Evolutionary conservation across 2,888 invertebrate species (phyloP).

Genomic region (Sycophila texana): DNA sequence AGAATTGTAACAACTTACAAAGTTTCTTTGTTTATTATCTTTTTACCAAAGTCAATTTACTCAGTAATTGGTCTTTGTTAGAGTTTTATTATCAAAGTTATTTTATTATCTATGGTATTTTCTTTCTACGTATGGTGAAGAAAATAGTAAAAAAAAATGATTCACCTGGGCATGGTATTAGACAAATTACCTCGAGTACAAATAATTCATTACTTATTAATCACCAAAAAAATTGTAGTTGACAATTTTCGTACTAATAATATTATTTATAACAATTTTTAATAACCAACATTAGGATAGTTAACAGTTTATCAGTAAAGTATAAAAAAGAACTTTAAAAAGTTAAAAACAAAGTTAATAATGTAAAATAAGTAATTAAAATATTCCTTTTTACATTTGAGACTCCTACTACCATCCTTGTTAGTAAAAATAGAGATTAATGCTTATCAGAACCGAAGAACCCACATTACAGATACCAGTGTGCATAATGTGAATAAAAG

Average conservation of each 20-base stretch:
- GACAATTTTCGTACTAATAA: constrained; percentile 26
- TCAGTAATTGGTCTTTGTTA: constrained; percentile 34
- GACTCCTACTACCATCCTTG: constrained; percentile 61
- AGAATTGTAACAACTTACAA: constrained; percentile 9
- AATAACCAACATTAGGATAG: constrained; percentile 18
- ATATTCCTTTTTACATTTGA: constrained; percentile 64
- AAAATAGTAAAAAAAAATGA: constrained; percentile 36
- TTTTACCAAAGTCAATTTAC: neutral
- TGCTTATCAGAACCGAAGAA: constrained; percentile 56
- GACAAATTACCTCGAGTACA: constrained; percentile 24
- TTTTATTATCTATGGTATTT: constrained; percentile 60
- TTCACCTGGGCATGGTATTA: constrained; percentile 60
- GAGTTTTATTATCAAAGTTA: constrained; percentile 20
- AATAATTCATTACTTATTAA: constrained; percentile 5
- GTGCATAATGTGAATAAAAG: neutral
- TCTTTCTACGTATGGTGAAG: constrained; percentile 60
- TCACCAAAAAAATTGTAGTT: constrained; percentile 21
- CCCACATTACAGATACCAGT: neutral
- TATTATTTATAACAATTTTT: constrained; percentile 5
- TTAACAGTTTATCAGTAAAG: neutral
- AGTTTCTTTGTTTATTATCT: constrained; percentile 16
- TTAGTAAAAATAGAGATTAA: constrained; percentile 59
- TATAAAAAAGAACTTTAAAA: constrained; percentile 32
- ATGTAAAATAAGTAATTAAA: constrained; percentile 63
- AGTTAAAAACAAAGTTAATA: constrained; percentile 63